Evolutionary conservation across 2,888 invertebrate genomes (phyloP), one percentile per base, ranked within the genome.

Genomic region (Zygothrica quintamaculata): DNA sequence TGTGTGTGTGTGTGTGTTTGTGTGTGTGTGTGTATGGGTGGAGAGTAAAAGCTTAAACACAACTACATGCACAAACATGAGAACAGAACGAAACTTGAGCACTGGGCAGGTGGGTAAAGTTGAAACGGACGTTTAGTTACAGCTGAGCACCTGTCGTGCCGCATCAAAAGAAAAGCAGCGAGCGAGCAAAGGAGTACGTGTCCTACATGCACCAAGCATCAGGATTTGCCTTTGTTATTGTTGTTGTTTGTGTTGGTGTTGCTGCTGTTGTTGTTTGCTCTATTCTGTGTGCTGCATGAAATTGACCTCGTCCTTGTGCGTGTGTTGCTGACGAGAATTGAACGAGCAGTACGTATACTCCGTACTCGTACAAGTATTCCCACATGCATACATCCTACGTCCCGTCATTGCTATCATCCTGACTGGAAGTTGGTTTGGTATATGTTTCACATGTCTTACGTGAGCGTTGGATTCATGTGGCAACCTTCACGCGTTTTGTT

Each of bases 71-170:
- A 33, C 39, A 18, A 44, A 15, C 16, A 18, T 11, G 22, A n/a
- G n/a, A n/a, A n/a, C n/a, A n/a, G 29, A n/a, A 22, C 22, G 26
- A 15, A 18, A 46, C 46, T 39, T 33, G 51, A 47, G 50, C 56
- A 52, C 31, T 43, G 50, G 52, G 42, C 73, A 78, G 77, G 67
- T 68, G 81, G 50, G 69, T 50, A 53, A 61, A 61, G 76, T 62
- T 69, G 64, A 59, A 86, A 67, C 65, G 80, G 66, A 86, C 84
- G 84, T 81, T 87, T 87, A 81, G 87, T 84, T 87, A 87, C 78
- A 82, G 75, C 72, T 78, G 82, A 77, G 82, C 82, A 77, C 72
- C 81, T 87, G 82, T 68, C 76, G 75, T 65, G 73, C 68, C 53
- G 75, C 78, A 82, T 70, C 85, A 85, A 70, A 64, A 56, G 66